Evolutionary conservation across 2,888 invertebrate species (phyloP).

Genomic region (Melipona beecheii): DNA sequence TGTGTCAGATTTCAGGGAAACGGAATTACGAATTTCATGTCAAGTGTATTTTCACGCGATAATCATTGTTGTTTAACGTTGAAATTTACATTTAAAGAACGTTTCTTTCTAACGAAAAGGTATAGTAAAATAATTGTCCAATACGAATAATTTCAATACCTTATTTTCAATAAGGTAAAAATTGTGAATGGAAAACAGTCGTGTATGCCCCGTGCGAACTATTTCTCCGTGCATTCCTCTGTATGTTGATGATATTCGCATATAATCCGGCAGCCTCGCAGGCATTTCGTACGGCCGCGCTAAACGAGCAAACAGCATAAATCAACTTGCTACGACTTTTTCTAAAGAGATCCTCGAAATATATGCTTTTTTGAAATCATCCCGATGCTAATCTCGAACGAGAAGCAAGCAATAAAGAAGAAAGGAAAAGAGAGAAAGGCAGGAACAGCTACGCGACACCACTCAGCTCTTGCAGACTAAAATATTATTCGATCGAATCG

Average conservation of each 20-base stretch:
- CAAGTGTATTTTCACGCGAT: too few relatives aligned
- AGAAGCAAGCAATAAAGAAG: slow-evolving; percentile 12
- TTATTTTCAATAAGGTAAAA: background rate
- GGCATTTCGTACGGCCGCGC: background rate
- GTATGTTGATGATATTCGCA: background rate
- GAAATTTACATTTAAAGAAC: too few relatives aligned
- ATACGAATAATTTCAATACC: too few relatives aligned
- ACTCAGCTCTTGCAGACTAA: slow-evolving; percentile 15
- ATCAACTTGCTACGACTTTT: background rate
- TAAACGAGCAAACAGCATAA: background rate
- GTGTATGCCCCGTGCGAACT: slow-evolving; percentile 28
- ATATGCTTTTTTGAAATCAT: background rate
- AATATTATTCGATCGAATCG: background rate
- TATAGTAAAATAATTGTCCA: too few relatives aligned
- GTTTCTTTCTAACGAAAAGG: too few relatives aligned
- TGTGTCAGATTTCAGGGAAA: too few relatives aligned
- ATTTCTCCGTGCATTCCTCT: slow-evolving; percentile 13
- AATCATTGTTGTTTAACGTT: too few relatives aligned
- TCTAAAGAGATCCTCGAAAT: background rate
- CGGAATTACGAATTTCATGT: too few relatives aligned
- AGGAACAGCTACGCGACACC: slow-evolving; percentile 30
- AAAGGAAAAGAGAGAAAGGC: background rate
- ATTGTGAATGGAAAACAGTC: background rate
- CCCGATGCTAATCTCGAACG: background rate
- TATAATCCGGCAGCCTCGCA: background rate